These are phyloP conservation scores for Hippoglossus stenolepis DNA, from an alignment of 2,113 vertebrate species.

Conservation along the genomic window DNA sequence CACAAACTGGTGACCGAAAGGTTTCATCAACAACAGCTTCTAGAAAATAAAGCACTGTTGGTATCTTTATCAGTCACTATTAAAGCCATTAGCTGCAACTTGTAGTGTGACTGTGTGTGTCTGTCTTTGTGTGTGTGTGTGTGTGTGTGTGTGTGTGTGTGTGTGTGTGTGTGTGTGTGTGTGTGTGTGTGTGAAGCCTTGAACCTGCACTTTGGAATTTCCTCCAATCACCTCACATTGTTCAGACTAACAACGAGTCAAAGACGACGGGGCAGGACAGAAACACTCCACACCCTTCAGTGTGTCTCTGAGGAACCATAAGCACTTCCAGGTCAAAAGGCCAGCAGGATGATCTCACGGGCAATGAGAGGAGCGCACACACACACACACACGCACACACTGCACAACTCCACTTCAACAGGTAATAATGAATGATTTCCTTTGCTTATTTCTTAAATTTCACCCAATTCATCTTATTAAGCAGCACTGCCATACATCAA, in stretches of 20 bases:
- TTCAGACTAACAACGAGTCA: slow-evolving; percentile 56
- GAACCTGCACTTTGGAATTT: slow-evolving; percentile 66
- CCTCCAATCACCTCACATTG: slow-evolving; percentile 64
- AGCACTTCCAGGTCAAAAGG: slow-evolving; percentile 63
- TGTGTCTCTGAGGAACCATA: slow-evolving; percentile 63
- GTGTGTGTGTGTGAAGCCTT: slow-evolving; percentile 22
- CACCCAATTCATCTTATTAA: not conserved
- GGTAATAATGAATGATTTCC: not conserved
- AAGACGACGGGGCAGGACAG: slow-evolving; percentile 35
- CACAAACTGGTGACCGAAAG: too few species aligned
- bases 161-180: slow-evolving; percentile 3
- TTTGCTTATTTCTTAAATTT: not conserved
- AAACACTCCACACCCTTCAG: slow-evolving; percentile 56
- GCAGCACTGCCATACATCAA: not conserved
- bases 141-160: not conserved
- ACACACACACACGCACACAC: slow-evolving; percentile 1
- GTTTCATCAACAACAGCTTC: too few species aligned
- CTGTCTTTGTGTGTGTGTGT: too few species aligned
- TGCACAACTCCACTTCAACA: slow-evolving; percentile 9
- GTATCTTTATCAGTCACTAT: too few species aligned
- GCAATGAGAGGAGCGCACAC: not conserved
- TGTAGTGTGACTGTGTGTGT: too few species aligned
- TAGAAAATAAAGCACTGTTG: too few species aligned
- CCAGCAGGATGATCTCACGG: slow-evolving; percentile 35
- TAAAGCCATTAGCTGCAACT: too few species aligned